Evolutionary conservation across 2,113 vertebrate species (phyloP).

Genomic region (Thunnus thynnus): DNA sequence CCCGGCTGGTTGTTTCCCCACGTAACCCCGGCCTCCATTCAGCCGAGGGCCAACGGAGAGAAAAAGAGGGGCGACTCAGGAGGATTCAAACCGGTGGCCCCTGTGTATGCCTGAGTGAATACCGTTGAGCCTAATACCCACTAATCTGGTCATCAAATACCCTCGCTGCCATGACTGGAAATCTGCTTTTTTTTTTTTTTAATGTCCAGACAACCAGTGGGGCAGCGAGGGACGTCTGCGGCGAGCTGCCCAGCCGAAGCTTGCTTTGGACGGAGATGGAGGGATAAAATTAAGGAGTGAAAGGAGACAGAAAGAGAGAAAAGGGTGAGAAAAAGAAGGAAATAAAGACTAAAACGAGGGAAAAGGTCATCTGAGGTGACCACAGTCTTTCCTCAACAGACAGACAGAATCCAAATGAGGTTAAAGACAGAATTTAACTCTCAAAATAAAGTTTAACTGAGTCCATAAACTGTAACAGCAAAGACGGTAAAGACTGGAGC

Average conservation of each 20-base stretch:
- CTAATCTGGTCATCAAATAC: slow-evolving; percentile 83
- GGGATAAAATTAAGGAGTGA: not conserved
- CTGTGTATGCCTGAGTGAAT: slow-evolving; percentile 79
- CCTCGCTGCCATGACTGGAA: slow-evolving; percentile 68
- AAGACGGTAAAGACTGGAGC: no score
- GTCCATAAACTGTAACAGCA: no score
- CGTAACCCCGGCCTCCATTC: slow-evolving; percentile 65
- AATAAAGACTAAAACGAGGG: slow-evolving; percentile 4
- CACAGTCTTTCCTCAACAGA: not conserved
- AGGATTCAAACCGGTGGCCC: slow-evolving; percentile 69
- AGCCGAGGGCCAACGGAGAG: slow-evolving; percentile 39
- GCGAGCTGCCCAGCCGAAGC: slow-evolving; percentile 9
- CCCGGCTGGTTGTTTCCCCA: slow-evolving; percentile 64
- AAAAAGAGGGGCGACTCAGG: slow-evolving; percentile 56
- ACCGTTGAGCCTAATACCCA: slow-evolving; percentile 74
- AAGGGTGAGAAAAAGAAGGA: not conserved
- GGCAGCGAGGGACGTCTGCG: slow-evolving; percentile 49
- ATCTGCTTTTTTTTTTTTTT: slow-evolving; percentile 37
- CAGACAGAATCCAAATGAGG: not conserved
- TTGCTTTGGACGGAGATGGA: slow-evolving; percentile 14
- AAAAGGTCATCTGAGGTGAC: slow-evolving; percentile 29
- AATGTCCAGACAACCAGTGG: slow-evolving; percentile 19
- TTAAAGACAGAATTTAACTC: not conserved
- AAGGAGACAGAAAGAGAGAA: not conserved
- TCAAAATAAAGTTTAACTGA: not conserved